Evolutionary conservation across 2,888 invertebrate genomes (phyloP).

Genomic region (Drosophila mettleri): DNA sequence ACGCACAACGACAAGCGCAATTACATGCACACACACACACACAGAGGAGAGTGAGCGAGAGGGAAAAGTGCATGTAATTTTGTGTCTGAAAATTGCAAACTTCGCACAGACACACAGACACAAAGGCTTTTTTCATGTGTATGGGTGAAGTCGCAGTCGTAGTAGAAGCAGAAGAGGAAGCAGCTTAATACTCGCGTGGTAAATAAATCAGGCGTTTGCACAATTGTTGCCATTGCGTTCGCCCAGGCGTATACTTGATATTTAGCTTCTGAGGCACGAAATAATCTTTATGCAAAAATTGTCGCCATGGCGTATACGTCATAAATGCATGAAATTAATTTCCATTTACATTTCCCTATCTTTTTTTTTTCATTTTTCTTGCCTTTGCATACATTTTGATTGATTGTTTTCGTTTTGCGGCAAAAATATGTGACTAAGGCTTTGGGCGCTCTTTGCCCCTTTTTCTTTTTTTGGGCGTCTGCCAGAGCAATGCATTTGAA

Average conservation of each 20-base stretch:
- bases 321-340: constrained; percentile 78
- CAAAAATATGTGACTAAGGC: constrained; percentile 58
- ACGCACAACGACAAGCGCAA: constrained; percentile 63
- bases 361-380: neutral
- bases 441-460: constrained; percentile 9
- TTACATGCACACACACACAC: constrained; percentile 48
- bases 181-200: constrained; percentile 52
- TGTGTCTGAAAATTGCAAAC: constrained; percentile 73
- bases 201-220: constrained; percentile 62
- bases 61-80: constrained; percentile 68
- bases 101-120: constrained; percentile 29
- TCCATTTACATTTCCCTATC: constrained; percentile 32
- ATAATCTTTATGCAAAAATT: constrained; percentile 70
- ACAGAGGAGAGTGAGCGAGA: constrained; percentile 8
- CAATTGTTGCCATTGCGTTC: constrained; percentile 39
- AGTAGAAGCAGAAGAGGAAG: constrained; percentile 20
- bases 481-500: constrained; percentile 78
- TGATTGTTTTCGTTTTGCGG: constrained; percentile 79
- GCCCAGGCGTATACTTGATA: constrained; percentile 54
- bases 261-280: constrained; percentile 33
- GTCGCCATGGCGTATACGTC: constrained; percentile 56
- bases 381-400: constrained; percentile 60
- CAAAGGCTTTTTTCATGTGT: constrained; percentile 7
- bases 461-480: constrained; percentile 7
- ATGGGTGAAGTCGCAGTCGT: constrained; percentile 16